A percentile compares a stretch with the other conserved stretches of the same genome.
Conservation (phyloP, 2,113 vertebrate species). For the Chiloscyllium plagiosum region DNA sequence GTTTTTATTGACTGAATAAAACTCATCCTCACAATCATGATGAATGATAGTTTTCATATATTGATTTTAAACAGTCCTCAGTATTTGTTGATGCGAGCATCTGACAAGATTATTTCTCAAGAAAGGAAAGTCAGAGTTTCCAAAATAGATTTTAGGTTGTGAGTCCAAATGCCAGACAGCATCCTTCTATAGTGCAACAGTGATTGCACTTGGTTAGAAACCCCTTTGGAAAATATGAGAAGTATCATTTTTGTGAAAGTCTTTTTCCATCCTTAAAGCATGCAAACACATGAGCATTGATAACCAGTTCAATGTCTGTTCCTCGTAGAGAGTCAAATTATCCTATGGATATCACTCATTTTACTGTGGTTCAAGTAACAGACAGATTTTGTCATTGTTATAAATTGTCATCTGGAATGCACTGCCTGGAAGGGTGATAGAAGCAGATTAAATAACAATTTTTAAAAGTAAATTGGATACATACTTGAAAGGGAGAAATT, state of each 20-base stretch:
- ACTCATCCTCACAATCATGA: background rate
- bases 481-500: background rate
- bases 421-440: background rate
- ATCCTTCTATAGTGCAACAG: background rate
- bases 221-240: background rate
- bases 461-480: background rate
- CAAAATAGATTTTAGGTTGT: background rate
- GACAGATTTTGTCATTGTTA: background rate
- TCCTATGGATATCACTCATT: background rate
- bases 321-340: background rate
- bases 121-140: background rate
- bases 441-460: background rate
- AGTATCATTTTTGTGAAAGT: background rate
- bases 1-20: background rate
- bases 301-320: background rate
- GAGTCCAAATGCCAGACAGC: background rate
- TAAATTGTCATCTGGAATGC: background rate
- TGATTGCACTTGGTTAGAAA: background rate
- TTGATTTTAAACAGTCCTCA: background rate
- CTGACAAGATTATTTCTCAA: background rate
- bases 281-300: background rate
- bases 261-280: background rate
- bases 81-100: background rate
- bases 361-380: background rate
- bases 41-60: background rate